These are phyloP conservation scores for Pristionchus maxplancki DNA, from an alignment of 2,888 invertebrate species.

Conservation along the genomic window DNA sequence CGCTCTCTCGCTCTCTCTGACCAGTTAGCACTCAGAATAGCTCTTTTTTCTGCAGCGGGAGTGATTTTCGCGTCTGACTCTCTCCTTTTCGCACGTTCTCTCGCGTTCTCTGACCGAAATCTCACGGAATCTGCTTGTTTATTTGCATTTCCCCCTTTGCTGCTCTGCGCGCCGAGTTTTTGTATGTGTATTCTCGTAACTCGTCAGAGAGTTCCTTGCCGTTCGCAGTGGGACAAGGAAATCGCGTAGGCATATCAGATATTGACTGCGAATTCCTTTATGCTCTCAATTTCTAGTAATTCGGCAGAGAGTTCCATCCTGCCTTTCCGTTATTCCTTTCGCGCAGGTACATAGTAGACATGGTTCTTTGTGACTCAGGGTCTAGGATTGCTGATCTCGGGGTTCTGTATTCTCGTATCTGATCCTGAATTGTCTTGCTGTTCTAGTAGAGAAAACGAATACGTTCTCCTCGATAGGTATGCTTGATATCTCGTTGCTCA, in stretches of 20 bases:
- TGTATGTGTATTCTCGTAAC: slow-evolving; percentile 4
- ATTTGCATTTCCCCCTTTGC: slow-evolving; percentile 8
- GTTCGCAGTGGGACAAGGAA: background rate
- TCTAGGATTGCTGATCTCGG: too few species aligned
- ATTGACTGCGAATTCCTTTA: too few species aligned
- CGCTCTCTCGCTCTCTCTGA: background rate
- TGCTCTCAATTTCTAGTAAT: slow-evolving; percentile 21
- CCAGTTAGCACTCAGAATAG: background rate
- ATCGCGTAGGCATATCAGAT: too few species aligned
- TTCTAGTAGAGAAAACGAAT: too few species aligned
- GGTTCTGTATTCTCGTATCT: too few species aligned
- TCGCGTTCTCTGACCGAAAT: background rate
- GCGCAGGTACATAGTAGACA: too few species aligned
- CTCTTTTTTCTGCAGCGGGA: too few species aligned
- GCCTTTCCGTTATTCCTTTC: too few species aligned
- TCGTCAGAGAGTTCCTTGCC: background rate
- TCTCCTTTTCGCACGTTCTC: background rate
- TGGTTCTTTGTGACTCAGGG: too few species aligned
- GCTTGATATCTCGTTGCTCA: too few species aligned
- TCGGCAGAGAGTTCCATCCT: background rate
- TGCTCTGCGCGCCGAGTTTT: slow-evolving; percentile 7
- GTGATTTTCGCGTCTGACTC: background rate
- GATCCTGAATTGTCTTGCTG: too few species aligned
- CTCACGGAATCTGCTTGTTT: slow-evolving; percentile 27
- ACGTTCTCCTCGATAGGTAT: too few species aligned